Percentiles rank a stretch among this genome's conserved stretches.
Evolutionary conservation across 2,113 vertebrate species (phyloP).

Genomic region (Nipponia nippon): DNA sequence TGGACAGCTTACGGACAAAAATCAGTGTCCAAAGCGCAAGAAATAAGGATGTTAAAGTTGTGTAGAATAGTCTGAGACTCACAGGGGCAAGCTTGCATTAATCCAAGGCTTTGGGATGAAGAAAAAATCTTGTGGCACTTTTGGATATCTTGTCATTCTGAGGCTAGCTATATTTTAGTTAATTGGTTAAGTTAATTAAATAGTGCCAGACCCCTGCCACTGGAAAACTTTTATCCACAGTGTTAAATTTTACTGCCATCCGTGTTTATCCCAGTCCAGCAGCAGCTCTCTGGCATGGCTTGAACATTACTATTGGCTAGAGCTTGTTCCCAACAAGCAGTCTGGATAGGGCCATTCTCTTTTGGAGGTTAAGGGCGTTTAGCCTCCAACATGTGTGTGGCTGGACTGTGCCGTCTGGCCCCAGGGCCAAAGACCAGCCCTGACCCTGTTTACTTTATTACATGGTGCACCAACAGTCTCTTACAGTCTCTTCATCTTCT

Average conservation of each 20-base stretch:
- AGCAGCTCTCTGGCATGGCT: neutral
- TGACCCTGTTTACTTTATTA: neutral
- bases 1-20: neutral
- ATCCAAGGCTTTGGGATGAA: neutral
- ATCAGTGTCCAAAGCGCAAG: neutral
- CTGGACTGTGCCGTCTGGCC: neutral
- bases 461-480: neutral
- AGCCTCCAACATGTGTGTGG: accelerated
- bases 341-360: neutral
- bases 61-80: neutral
- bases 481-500: neutral
- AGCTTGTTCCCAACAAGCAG: neutral
- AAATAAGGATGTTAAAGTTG: neutral
- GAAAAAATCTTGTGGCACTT: neutral
- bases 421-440: neutral
- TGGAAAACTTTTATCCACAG: neutral
- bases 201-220: accelerated
- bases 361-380: neutral
- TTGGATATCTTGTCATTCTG: neutral
- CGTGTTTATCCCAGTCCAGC: neutral
- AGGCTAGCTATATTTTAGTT: neutral
- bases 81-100: neutral
- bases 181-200: neutral
- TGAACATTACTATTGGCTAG: neutral
- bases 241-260: neutral